Base-by-base conservation (phyloP, 2,888 invertebrate genomes). In the Drosophila siamana region DNA sequence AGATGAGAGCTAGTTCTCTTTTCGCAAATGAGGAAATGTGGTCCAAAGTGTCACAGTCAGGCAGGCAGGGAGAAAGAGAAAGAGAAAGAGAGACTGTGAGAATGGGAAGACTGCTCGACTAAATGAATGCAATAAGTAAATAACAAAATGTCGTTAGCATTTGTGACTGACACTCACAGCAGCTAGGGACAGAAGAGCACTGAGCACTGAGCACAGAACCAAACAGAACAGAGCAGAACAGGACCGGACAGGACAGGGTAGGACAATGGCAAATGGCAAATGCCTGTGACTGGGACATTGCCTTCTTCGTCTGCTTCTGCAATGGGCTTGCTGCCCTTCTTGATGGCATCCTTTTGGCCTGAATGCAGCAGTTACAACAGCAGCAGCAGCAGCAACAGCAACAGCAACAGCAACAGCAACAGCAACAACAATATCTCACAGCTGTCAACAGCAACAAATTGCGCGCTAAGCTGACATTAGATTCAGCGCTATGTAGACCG, bases 51-150 rank as follows among this genome's bases (percentile, higher is more conserved):
- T 44, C 52, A 61, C 19, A 57, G 19, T 67, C 15, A 40, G 36
- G 30, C n/a, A 48, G 16, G 11, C n/a, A 36, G 52, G 60, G 30
- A 43, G 43, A 43, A 9, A 26, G 36, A 26, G n/a, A 16, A 41
- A 28, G 40, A 36, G 52, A 52, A 44, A 50, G 65, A 28, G 64
- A 15, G n/a, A n/a, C n/a, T n/a, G n/a, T n/a, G n/a, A 47, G 22
- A n/a, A n/a, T n/a, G n/a, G n/a, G 57, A 55, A 52, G 33, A 41
- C 43, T 56, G 4, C 86, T 70, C 65, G 73, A 78, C 80, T 83
- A 86, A 90, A 90, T 86, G 84, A 88, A 90, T 89, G 83, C 86
- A 85, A 89, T 89, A 88, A 88, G 86, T 83, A 89, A 89, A 88
- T 85, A 88, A 75, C 73, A 86, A 90, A 88, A 86, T 82, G 78